phyloP scores from a whole-genome alignment of 2,888 invertebrate species.

The Netelia inedita region DNA sequence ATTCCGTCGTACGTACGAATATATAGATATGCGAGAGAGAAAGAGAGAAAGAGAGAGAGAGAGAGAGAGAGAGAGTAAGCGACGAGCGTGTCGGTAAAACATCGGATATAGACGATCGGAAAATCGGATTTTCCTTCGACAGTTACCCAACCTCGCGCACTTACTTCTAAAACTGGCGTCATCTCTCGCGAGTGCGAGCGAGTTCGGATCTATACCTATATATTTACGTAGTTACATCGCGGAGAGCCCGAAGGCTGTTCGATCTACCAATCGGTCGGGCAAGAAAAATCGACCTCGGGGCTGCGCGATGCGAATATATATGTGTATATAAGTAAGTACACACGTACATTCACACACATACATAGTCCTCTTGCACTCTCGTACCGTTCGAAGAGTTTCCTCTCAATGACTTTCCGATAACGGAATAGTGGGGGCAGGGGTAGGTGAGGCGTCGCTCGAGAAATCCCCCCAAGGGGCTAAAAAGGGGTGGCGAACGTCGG shows the following conservation, averaged over 20 bases:
- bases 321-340: background rate
- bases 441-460: slow-evolving; percentile 50
- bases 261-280: slow-evolving; percentile 62
- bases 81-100: background rate
- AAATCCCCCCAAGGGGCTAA: slow-evolving; percentile 4
- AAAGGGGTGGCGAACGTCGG: slow-evolving; percentile 36
- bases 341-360: slow-evolving; percentile 14
- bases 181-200: slow-evolving; percentile 2
- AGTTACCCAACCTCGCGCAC: background rate
- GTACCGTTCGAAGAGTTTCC: slow-evolving; percentile 35
- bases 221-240: slow-evolving; percentile 32
- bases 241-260: slow-evolving; percentile 38
- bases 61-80: background rate
- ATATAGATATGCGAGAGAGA: background rate
- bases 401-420: slow-evolving; percentile 69
- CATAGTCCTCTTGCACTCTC: slow-evolving; percentile 50
- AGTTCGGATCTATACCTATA: background rate
- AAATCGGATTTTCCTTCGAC: slow-evolving; percentile 61
- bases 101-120: slow-evolving; percentile 17
- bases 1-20: slow-evolving; percentile 7
- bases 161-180: slow-evolving; percentile 53
- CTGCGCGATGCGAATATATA: slow-evolving; percentile 49
- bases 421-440: slow-evolving; percentile 27
- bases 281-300: slow-evolving; percentile 49
- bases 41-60: no score